A percentile compares a stretch with the other conserved stretches of the same genome.
Conservation (phyloP, 2,113 vertebrate species). For the Crotalus horridus region DNA sequence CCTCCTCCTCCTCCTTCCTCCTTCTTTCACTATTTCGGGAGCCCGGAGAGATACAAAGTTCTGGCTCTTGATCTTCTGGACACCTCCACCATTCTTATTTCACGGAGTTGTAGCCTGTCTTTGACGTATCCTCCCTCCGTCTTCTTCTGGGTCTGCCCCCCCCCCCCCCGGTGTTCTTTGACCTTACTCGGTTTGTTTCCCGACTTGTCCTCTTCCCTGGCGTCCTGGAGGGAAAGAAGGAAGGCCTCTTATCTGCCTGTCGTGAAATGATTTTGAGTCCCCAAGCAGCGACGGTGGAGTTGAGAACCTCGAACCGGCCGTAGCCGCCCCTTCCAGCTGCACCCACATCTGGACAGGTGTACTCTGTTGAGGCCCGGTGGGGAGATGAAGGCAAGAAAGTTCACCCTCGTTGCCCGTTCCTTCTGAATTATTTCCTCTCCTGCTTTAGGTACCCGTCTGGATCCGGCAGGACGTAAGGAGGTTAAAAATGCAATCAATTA, state of each 20-base stretch:
- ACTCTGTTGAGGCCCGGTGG: not conserved
- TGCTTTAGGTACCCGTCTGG: not conserved
- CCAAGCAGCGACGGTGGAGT: not conserved
- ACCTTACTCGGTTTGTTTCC: not conserved
- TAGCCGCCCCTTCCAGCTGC: not conserved
- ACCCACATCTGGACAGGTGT: not conserved
- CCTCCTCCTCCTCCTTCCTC: not conserved
- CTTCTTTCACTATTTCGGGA: not conserved
- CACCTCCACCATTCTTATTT: not conserved
- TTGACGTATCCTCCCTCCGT: not conserved
- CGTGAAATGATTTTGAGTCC: not conserved
- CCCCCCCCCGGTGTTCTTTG: not conserved
- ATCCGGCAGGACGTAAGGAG: not conserved
- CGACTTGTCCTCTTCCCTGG: not conserved
- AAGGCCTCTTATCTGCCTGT: not conserved
- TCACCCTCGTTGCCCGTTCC: not conserved
- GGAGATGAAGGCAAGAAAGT: not conserved
- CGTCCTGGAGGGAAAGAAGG: not conserved
- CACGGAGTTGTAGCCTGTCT: not conserved
- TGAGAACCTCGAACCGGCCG: not conserved
- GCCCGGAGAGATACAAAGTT: not conserved
- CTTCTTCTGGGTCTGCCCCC: not conserved
- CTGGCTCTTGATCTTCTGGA: not conserved
- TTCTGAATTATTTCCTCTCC: not conserved
- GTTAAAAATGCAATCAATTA: not conserved